phyloP scores from a whole-genome alignment of 2,113 vertebrate species.

The Malurus cyaneus region DNA sequence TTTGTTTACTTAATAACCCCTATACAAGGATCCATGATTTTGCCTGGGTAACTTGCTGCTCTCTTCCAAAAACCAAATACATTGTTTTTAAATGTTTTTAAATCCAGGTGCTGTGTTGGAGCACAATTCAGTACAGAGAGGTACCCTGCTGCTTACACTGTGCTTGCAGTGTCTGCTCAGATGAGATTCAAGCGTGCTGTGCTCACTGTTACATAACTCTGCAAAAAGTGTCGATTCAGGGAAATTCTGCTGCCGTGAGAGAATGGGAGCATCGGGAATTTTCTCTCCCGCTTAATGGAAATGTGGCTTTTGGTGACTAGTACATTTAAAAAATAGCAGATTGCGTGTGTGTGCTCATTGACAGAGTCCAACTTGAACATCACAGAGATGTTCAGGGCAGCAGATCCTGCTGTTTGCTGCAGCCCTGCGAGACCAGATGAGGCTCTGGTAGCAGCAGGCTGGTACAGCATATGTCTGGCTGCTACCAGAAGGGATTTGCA shows the following conservation, averaged over 20 bases:
- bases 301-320: slow-evolving; percentile 1
- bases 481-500: neutral
- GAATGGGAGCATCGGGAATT: neutral
- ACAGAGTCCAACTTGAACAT: neutral
- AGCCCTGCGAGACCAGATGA: neutral
- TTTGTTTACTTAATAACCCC: neutral
- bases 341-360: neutral
- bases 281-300: neutral
- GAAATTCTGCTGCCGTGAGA: neutral
- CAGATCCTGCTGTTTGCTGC: neutral
- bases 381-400: neutral
- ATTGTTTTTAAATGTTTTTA: neutral
- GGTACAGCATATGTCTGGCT: neutral
- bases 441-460: neutral
- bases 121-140: neutral
- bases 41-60: neutral
- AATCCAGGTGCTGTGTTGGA: neutral
- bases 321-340: neutral
- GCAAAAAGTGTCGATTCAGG: neutral
- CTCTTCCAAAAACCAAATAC: neutral
- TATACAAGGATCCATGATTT: neutral
- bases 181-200: neutral
- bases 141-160: neutral
- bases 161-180: neutral
- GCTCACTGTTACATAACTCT: neutral